Percentiles rank a stretch among this genome's conserved stretches.
Evolutionary conservation across 1,140 invertebrate species (phyloP).

Genomic region (Teleogryllus occipitalis): DNA sequence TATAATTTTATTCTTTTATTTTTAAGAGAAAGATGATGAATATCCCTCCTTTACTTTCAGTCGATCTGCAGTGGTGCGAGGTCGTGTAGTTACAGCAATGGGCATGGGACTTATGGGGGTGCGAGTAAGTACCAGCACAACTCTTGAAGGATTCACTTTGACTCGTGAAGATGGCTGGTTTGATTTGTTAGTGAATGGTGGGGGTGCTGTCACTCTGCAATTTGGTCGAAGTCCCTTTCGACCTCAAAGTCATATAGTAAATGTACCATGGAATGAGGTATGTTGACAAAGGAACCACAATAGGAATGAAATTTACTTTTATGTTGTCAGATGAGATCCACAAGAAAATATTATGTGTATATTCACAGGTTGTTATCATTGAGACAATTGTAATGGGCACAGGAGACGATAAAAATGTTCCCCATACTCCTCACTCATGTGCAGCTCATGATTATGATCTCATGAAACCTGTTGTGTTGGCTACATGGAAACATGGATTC

Average conservation of each 20-base stretch:
- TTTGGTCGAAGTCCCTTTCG: constrained; percentile 90
- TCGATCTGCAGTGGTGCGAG: constrained; percentile 91
- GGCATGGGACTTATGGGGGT: constrained; percentile 90
- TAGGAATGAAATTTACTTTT: background rate
- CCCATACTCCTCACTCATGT: constrained; percentile 58
- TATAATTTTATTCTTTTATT: background rate
- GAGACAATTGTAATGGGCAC: constrained; percentile 79
- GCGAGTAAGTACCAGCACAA: constrained; percentile 81
- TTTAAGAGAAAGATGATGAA: background rate
- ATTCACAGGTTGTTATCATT: constrained; percentile 71
- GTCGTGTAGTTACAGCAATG: constrained; percentile 80
- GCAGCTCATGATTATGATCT: constrained; percentile 83
- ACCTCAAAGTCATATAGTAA: constrained; percentile 80
- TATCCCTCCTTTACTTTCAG: constrained; percentile 43
- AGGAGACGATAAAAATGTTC: constrained; percentile 59
- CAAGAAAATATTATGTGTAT: background rate
- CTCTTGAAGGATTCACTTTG: constrained; percentile 86
- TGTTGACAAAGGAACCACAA: constrained; percentile 19
- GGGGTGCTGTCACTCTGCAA: constrained; percentile 87
- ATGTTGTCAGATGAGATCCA: background rate
- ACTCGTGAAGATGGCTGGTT: constrained; percentile 90
- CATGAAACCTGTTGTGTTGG: constrained; percentile 89
- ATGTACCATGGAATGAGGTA: constrained; percentile 95
- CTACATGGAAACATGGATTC: constrained; percentile 94
- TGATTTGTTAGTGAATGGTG: constrained; percentile 94